phyloP scores from a whole-genome alignment of 1,140 invertebrate genomes.

The Conopomorpha cramerella region DNA sequence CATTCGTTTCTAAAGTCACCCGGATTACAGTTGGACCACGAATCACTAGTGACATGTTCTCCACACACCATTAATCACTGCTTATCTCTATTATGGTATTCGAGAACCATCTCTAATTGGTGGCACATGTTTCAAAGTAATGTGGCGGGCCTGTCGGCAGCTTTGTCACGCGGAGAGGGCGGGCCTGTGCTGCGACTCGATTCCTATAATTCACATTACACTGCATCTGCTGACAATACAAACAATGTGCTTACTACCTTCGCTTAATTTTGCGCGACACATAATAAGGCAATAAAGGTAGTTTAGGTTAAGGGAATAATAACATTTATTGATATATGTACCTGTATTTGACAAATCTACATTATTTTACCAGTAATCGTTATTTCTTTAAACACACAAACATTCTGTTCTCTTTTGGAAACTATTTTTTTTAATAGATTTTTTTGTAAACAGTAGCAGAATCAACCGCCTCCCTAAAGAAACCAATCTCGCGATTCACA shows the following conservation, averaged over 20 bases:
- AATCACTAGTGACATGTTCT: conserved; percentile 44
- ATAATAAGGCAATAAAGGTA: not conserved
- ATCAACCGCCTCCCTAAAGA: too few relatives aligned
- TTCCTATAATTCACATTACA: conserved; percentile 19
- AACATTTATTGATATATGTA: not conserved
- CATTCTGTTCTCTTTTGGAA: too few relatives aligned
- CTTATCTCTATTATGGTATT: conserved; percentile 47
- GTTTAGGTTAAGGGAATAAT: not conserved
- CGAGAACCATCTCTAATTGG: conserved; percentile 50
- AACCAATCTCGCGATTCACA: too few relatives aligned
- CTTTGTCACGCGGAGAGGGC: too few relatives aligned
- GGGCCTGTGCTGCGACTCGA: too few relatives aligned
- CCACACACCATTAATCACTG: conserved; percentile 46
- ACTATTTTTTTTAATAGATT: too few relatives aligned
- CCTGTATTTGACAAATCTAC: too few relatives aligned
- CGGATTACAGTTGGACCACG: not conserved
- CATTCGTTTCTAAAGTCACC: not conserved
- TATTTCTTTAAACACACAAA: too few relatives aligned
- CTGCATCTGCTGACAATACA: not conserved
- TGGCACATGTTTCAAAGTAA: conserved; percentile 44
- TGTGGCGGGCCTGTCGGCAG: conserved; percentile 26
- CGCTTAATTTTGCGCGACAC: not conserved
- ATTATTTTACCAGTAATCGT: too few relatives aligned
- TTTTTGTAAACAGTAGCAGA: too few relatives aligned
- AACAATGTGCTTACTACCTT: not conserved